Percentiles rank a stretch among this genome's conserved stretches.
These are phyloP conservation scores for Malthinus seriepunctatus DNA, from an alignment of 2,888 invertebrate species.

Conservation along the genomic window DNA sequence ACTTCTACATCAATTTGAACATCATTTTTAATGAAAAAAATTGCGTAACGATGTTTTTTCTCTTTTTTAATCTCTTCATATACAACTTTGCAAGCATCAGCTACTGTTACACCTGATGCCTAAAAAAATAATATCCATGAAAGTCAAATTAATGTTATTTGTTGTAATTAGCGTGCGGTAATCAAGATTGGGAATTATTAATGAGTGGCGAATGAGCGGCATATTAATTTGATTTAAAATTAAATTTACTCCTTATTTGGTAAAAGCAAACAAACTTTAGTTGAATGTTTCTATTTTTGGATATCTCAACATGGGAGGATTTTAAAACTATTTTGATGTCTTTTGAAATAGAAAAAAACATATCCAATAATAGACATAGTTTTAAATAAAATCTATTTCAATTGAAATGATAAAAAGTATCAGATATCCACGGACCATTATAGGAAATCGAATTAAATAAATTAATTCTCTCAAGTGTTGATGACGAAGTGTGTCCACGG, in stretches of 20 bases:
- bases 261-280: constrained; percentile 30
- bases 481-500: constrained; percentile 8
- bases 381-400: constrained; percentile 17
- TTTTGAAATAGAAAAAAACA: constrained; percentile 3
- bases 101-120: constrained; percentile 97
- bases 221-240: neutral
- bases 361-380: constrained; percentile 12
- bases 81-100: constrained; percentile 91
- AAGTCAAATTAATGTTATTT: too few relatives aligned
- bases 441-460: constrained; percentile 31
- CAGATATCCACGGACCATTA: constrained; percentile 44
- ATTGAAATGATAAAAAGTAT: constrained; percentile 36
- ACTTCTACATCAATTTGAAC: constrained; percentile 95
- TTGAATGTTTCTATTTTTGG: constrained; percentile 35
- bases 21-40: constrained; percentile 95
- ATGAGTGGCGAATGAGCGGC: neutral
- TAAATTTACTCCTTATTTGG: constrained; percentile 37
- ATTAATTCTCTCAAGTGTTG: constrained; percentile 1
- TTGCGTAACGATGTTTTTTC: constrained; percentile 96
- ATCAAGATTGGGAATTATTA: too few relatives aligned
- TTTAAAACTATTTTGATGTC: constrained; percentile 29
- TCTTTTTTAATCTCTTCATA: constrained; percentile 98
- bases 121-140: too few relatives aligned
- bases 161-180: too few relatives aligned
- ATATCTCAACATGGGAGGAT: constrained; percentile 42